Evolutionary conservation across 2,113 vertebrate species (phyloP).

Genomic region (Ariopsis seemanni): DNA sequence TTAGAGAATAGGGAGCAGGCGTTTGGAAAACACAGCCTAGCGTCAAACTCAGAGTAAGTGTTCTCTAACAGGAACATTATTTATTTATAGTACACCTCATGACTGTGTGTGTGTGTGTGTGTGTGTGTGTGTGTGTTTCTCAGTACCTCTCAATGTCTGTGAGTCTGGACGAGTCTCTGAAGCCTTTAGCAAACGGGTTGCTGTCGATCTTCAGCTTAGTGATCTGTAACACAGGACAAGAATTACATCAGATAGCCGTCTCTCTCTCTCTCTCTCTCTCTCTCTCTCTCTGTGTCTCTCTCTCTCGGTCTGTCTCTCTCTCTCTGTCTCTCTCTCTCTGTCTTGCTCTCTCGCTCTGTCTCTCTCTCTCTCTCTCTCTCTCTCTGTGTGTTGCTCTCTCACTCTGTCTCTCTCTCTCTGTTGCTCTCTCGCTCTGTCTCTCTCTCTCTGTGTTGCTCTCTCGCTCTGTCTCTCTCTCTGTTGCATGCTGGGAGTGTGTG

Average conservation of each 20-base stretch:
- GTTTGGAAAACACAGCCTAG: neutral
- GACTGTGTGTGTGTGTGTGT: neutral
- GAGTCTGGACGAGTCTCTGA: conserved; percentile 96
- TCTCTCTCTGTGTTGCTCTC: neutral
- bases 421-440: neutral
- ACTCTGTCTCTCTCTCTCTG: neutral
- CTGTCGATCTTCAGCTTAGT: conserved; percentile 99
- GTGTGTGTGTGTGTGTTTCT: conserved; percentile 52
- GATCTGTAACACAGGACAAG: conserved; percentile 77
- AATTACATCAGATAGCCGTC: neutral
- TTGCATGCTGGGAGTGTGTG: too few relatives aligned
- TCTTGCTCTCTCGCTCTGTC: too few relatives aligned
- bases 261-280: neutral
- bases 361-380: too few relatives aligned
- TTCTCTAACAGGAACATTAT: neutral
- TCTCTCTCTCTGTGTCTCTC: too few relatives aligned
- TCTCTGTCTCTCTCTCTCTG: too few relatives aligned
- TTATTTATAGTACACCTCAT: neutral
- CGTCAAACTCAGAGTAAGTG: neutral
- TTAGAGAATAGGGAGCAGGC: neutral
- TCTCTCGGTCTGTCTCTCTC: too few relatives aligned
- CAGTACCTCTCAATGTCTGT: conserved; percentile 99
- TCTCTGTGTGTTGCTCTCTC: too few relatives aligned
- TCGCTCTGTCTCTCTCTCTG: neutral
- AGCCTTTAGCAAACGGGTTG: conserved; percentile 99